Conservation (phyloP, 2,113 vertebrate species). For the Maccullochella peelii region DNA sequence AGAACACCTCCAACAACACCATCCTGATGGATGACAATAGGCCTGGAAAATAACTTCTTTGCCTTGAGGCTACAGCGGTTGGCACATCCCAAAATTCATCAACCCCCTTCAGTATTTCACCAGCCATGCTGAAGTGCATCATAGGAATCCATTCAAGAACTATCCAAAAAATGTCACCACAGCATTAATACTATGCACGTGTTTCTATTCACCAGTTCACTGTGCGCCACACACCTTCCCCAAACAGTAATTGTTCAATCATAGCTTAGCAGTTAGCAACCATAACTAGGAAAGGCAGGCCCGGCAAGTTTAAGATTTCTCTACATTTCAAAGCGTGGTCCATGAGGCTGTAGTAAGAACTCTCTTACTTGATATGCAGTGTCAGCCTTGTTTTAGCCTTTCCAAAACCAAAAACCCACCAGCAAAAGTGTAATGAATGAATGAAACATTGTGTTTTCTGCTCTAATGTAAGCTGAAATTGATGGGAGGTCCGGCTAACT, state of each 20-base stretch:
- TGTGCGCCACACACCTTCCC: not conserved
- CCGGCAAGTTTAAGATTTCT: no score
- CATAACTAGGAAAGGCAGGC: not conserved
- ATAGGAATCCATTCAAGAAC: constrained; percentile 8
- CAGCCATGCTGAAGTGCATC: not conserved
- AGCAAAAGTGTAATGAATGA: not conserved
- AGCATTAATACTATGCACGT: no score
- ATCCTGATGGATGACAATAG: constrained; percentile 46
- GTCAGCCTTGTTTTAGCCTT: not conserved
- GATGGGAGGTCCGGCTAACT: not conserved
- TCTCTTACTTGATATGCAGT: not conserved
- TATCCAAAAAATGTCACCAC: not conserved
- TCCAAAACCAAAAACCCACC: not conserved
- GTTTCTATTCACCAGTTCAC: not conserved
- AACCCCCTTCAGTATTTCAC: constrained; percentile 2
- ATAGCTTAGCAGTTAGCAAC: not conserved
- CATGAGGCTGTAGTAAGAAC: no score
- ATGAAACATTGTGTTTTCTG: not conserved
- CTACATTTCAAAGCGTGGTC: not conserved
- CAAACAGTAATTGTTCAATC: not conserved
- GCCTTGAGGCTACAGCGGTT: constrained; percentile 34
- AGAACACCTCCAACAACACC: constrained; percentile 45
- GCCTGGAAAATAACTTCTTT: constrained; percentile 39
- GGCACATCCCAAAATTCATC: constrained; percentile 42
- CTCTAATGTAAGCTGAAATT: not conserved